Conservation (phyloP, 2,113 vertebrate species). For the Melanostigma gelatinosum region DNA sequence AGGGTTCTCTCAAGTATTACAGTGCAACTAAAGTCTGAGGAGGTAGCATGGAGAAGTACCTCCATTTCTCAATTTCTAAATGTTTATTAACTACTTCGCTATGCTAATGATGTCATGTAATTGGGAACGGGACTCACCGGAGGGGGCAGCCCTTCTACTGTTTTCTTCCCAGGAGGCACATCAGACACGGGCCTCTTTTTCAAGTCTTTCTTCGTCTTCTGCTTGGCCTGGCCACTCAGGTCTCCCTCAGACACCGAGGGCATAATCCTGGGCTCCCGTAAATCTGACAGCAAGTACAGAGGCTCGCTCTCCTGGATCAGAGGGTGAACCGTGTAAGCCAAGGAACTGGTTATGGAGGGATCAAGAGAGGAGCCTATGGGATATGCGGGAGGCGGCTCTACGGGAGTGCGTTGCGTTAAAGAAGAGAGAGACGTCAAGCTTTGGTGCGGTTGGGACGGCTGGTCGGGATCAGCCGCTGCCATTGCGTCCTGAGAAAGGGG, state of each 20-base stretch:
- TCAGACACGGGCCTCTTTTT: constrained; percentile 93
- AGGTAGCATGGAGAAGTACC: neutral
- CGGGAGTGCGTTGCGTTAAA: constrained; percentile 74
- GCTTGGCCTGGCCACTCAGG: constrained; percentile 86
- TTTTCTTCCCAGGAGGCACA: constrained; percentile 88
- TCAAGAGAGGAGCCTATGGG: constrained; percentile 82
- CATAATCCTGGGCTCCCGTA: constrained; percentile 84
- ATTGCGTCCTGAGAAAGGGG: constrained; percentile 78
- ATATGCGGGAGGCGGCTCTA: constrained; percentile 83
- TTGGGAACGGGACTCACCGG: constrained; percentile 82
- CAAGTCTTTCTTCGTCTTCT: constrained; percentile 87
- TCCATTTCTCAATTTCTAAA: neutral
- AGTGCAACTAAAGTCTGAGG: neutral
- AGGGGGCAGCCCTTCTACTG: constrained; percentile 91
- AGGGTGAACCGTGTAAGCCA: constrained; percentile 86
- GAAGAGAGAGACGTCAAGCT: constrained; percentile 59
- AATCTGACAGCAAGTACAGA: constrained; percentile 78
- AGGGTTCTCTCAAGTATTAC: neutral
- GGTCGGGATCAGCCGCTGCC: constrained; percentile 63
- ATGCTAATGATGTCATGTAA: neutral
- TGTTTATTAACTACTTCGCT: neutral
- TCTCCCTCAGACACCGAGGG: constrained; percentile 94
- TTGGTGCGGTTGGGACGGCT: constrained; percentile 52
- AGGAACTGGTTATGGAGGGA: constrained; percentile 74
- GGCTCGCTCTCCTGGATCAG: constrained; percentile 83